Conservation (phyloP, 1,140 invertebrate genomes). For the Drosophila pectinifera region DNA sequence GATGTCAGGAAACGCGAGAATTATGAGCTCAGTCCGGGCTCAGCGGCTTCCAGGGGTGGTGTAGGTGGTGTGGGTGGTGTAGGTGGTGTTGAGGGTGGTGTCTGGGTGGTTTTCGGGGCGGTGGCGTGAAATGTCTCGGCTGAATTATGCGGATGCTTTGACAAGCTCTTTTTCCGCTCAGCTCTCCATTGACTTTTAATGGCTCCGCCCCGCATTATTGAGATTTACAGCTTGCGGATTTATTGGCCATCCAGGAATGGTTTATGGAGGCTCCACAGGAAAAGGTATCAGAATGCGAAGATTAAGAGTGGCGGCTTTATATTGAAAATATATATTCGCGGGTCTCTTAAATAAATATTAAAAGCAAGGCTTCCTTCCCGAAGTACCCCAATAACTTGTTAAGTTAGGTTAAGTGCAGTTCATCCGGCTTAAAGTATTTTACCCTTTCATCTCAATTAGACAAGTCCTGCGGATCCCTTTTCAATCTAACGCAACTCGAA, state of each 20-base stretch:
- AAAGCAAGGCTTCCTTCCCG: too few species aligned
- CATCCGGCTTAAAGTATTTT: neutral
- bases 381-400: too few species aligned
- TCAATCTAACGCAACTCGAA: slow-evolving; percentile 28
- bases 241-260: slow-evolving; percentile 40
- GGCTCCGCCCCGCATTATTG: slow-evolving; percentile 45
- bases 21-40: slow-evolving; percentile 58
- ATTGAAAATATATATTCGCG: slow-evolving; percentile 5
- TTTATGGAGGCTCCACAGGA: slow-evolving; percentile 21
- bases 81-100: neutral
- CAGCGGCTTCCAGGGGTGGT: slow-evolving; percentile 2
- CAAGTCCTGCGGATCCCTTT: slow-evolving; percentile 15
- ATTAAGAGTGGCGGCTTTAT: slow-evolving; percentile 11
- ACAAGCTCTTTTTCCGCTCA: slow-evolving; percentile 54
- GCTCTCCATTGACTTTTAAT: slow-evolving; percentile 49
- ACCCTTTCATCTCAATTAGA: slow-evolving; percentile 22
- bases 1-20: slow-evolving; percentile 61
- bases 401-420: neutral
- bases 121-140: slow-evolving; percentile 34
- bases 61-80: too few species aligned
- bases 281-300: neutral
- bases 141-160: slow-evolving; percentile 53
- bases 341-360: too few species aligned
- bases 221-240: slow-evolving; percentile 50
- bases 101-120: neutral